Evolutionary conservation across 2,888 invertebrate genomes (phyloP).

Genomic region (Mesorhabditis belari): DNA sequence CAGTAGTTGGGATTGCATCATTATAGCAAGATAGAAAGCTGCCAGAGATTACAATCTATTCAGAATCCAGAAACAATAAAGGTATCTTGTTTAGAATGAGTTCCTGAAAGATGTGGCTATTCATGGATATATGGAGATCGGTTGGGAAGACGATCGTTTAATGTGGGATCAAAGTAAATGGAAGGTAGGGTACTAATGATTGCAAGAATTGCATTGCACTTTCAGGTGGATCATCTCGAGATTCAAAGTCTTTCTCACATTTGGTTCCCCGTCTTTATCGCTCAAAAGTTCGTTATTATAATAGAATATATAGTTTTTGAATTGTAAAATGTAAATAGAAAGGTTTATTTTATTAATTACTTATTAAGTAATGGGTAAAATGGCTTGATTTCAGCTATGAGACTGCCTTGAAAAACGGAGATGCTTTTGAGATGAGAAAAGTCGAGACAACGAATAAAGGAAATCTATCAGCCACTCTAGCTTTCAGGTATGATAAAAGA

Average conservation of each 20-base stretch:
- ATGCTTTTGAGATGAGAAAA: conserved; percentile 47
- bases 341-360: not conserved
- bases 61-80: not conserved
- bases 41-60: not conserved
- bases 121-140: conserved; percentile 36
- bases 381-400: conserved; percentile 29
- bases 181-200: conserved; percentile 2
- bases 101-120: conserved; percentile 47
- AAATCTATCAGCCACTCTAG: conserved; percentile 47
- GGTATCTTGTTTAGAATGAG: conserved; percentile 40
- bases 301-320: no score
- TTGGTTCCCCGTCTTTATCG: conserved; percentile 48
- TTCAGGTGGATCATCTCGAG: conserved; percentile 33
- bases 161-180: conserved; percentile 6
- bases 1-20: not conserved
- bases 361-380: not conserved
- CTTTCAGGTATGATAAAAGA: conserved; percentile 36
- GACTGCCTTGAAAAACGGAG: conserved; percentile 48
- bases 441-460: conserved; percentile 42
- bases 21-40: not conserved
- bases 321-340: not conserved
- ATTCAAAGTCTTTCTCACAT: conserved; percentile 49
- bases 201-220: not conserved
- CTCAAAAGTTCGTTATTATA: conserved; percentile 27
- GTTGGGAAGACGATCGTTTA: conserved; percentile 26